A percentile compares a stretch with the other conserved stretches of the same genome.
Conservation (phyloP, 1,140 invertebrate species). For the Trinorchestia longiramus region DNA sequence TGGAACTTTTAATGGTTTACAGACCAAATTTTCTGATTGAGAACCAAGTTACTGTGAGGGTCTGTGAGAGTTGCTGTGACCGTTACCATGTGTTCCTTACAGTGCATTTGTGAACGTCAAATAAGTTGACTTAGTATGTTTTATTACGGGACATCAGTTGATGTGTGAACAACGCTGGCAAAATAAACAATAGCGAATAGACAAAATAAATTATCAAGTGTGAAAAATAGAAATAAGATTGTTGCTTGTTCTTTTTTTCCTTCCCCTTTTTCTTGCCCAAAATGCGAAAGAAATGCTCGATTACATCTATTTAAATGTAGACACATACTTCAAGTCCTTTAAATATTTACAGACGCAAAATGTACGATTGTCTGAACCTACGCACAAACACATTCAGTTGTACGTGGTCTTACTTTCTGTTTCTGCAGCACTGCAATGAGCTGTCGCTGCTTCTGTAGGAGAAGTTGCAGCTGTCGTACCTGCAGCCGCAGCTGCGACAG, state of each 20-base stretch:
- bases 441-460: constrained; percentile 15
- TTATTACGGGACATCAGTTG: not conserved
- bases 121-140: not conserved
- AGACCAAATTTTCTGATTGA: not conserved
- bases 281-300: no score
- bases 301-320: no score
- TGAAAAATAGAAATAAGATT: no score
- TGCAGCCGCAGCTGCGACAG: not conserved
- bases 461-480: not conserved
- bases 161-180: not conserved
- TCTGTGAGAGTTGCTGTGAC: not conserved
- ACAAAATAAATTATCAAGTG: not conserved
- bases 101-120: not conserved
- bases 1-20: not conserved
- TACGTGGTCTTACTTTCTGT: not conserved
- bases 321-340: no score
- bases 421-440: constrained; percentile 7
- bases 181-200: not conserved
- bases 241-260: no score
- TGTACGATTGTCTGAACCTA: not conserved
- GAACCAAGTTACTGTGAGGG: not conserved
- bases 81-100: not conserved
- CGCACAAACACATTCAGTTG: not conserved
- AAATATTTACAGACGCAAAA: not conserved
- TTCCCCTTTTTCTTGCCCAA: no score